A percentile compares a stretch with the other conserved stretches of the same genome.
These are phyloP conservation scores for Globia sparganii DNA, from an alignment of 2,888 invertebrate genomes.

Conservation along the genomic window DNA sequence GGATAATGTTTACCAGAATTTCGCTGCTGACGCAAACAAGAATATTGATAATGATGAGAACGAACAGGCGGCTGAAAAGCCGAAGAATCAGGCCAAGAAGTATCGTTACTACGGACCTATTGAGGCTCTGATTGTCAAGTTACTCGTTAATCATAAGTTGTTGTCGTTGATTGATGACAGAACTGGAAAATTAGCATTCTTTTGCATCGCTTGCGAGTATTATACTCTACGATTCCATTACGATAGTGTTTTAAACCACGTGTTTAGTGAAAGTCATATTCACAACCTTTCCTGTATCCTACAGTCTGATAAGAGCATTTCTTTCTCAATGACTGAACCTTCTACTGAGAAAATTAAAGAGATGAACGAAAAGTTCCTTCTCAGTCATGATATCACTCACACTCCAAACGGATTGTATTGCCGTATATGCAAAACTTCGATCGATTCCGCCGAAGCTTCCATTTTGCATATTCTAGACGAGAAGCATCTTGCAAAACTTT, in stretches of 20 bases:
- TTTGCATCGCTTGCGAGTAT: constrained; percentile 87
- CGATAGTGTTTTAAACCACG: constrained; percentile 86
- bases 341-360: constrained; percentile 82
- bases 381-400: constrained; percentile 76
- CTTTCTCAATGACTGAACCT: constrained; percentile 77
- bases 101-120: constrained; percentile 88
- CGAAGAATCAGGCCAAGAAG: constrained; percentile 84
- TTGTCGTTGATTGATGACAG: constrained; percentile 85
- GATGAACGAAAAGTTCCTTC: constrained; percentile 82
- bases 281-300: constrained; percentile 84
- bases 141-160: constrained; percentile 83
- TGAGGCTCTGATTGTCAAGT: constrained; percentile 81
- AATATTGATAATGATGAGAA: constrained; percentile 85
- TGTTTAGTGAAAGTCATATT: constrained; percentile 86
- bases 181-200: constrained; percentile 87
- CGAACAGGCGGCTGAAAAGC: constrained; percentile 81
- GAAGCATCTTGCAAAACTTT: constrained; percentile 83
- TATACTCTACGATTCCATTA: constrained; percentile 87
- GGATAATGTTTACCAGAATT: constrained; percentile 88
- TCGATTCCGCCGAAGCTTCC: constrained; percentile 78
- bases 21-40: constrained; percentile 84
- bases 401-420: constrained; percentile 75
- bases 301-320: constrained; percentile 83
- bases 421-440: constrained; percentile 77
- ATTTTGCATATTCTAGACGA: constrained; percentile 85